Percentiles rank a stretch among this genome's conserved stretches.
Conservation (phyloP, 2,113 vertebrate species). For the Chaetops frenatus region DNA sequence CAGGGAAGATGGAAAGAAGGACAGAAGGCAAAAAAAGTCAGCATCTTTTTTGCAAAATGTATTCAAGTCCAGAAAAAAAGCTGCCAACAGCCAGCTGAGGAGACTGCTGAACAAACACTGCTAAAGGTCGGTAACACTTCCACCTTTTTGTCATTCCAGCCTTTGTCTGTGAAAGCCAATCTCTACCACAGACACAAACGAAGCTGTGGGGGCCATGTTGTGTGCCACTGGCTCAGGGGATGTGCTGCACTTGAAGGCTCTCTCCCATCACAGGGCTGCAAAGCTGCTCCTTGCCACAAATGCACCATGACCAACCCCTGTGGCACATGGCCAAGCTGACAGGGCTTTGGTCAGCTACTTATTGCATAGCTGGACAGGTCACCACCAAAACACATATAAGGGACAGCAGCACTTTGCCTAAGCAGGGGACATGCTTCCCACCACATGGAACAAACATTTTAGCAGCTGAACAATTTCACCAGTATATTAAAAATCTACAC, state of each 20-base stretch:
- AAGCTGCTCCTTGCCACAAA: neutral
- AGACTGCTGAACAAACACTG: neutral
- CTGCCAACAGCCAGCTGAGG: slow-evolving; percentile 14
- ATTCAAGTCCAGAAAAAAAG: slow-evolving; percentile 7
- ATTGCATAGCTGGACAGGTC: neutral
- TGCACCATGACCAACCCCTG: fast-evolving
- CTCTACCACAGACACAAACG: neutral
- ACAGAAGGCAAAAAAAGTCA: neutral
- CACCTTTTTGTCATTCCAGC: neutral
- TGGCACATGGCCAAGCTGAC: fast-evolving
- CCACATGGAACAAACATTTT: neutral
- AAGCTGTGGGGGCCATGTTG: neutral
- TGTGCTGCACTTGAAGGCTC: neutral
- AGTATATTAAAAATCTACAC: neutral
- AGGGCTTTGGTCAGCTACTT: neutral
- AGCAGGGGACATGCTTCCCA: neutral
- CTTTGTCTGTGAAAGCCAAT: neutral
- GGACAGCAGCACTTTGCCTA: neutral
- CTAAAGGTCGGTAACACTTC: neutral
- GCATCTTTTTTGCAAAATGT: slow-evolving; percentile 32
- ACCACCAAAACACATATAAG: neutral
- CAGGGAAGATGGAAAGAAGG: neutral
- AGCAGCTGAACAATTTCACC: neutral
- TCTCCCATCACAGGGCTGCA: neutral
- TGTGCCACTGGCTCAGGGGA: neutral